A percentile compares a stretch with the other conserved stretches of the same genome.
These are phyloP conservation scores for Donacobius atricapilla DNA, from an alignment of 2,113 vertebrate genomes.

Conservation along the genomic window DNA sequence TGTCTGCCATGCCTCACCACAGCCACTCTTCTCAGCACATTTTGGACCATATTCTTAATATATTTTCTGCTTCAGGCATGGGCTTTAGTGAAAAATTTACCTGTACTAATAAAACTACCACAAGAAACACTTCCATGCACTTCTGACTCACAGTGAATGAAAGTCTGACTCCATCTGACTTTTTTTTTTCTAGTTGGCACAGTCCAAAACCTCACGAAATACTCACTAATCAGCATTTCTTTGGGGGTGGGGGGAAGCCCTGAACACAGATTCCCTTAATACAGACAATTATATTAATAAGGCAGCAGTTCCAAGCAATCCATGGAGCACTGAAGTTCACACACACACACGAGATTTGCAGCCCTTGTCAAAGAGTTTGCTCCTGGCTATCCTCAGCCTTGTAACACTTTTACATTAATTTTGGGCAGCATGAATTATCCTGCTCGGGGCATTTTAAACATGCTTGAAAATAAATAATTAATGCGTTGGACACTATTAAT, in stretches of 20 bases:
- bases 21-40: background rate
- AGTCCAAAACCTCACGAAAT: background rate
- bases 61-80: background rate
- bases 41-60: background rate
- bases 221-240: background rate
- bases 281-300: background rate
- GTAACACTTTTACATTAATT: slow-evolving; percentile 36
- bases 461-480: slow-evolving; percentile 53
- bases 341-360: background rate
- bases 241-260: background rate
- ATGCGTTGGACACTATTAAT: slow-evolving; percentile 46
- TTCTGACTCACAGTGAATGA: background rate
- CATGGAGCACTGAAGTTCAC: background rate
- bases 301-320: background rate
- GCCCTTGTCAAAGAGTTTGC: slow-evolving; percentile 25
- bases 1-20: background rate
- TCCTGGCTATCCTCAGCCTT: slow-evolving; percentile 9
- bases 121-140: background rate
- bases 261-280: background rate
- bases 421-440: slow-evolving; percentile 34
- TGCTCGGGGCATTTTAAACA: slow-evolving; percentile 16
- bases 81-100: background rate
- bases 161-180: background rate
- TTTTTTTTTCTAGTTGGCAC: background rate
- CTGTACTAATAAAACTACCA: background rate